Percentiles rank a stretch among this genome's conserved stretches.
Evolutionary conservation across 2,113 vertebrate species (phyloP).

Genomic region (Ploceus nigricollis): DNA sequence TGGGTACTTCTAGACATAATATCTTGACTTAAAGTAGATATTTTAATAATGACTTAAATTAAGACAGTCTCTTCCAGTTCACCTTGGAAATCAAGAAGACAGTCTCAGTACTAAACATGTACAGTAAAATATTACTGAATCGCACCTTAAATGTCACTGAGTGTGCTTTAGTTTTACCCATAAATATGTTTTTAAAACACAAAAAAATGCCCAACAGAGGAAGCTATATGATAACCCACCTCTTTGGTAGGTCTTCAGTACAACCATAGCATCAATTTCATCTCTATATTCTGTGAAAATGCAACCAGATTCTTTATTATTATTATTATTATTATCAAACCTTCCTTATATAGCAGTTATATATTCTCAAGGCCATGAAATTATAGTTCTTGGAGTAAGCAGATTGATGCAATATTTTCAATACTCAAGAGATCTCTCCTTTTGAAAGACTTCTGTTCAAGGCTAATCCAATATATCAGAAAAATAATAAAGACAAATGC

Average conservation of each 20-base stretch:
- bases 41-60: background rate
- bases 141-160: background rate
- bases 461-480: background rate
- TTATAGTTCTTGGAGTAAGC: background rate
- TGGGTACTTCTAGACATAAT: background rate
- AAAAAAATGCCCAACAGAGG: background rate
- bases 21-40: background rate
- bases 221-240: background rate
- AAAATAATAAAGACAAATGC: slow-evolving; percentile 4
- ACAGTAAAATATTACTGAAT: background rate
- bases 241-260: background rate
- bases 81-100: background rate
- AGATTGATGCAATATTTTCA: background rate
- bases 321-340: background rate
- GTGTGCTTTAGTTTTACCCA: background rate
- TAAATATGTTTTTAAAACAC: background rate
- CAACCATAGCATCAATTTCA: background rate
- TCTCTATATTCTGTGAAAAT: background rate
- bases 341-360: background rate
- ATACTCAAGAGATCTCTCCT: background rate
- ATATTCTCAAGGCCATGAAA: background rate
- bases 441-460: background rate
- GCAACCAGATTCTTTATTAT: background rate
- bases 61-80: background rate
- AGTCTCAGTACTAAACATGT: background rate